A percentile compares a stretch with the other conserved stretches of the same genome.
Conservation (phyloP, 1,140 invertebrate genomes). For the Dufourea novaeangliae region DNA sequence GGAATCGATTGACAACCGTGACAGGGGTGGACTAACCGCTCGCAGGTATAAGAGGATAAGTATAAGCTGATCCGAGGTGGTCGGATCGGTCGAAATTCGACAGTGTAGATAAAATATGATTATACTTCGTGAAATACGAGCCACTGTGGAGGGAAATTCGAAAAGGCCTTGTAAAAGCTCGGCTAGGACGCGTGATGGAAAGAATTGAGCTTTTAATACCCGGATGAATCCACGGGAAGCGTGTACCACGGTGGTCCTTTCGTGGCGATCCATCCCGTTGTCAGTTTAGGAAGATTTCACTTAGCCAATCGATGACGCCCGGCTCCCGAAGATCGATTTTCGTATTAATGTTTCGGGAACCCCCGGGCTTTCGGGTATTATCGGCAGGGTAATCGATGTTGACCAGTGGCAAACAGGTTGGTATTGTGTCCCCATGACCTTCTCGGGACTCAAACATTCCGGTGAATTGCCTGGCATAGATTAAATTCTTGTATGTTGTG, state of each 20-base stretch:
- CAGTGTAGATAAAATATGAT: conserved; percentile 55
- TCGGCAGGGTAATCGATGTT: conserved; percentile 60
- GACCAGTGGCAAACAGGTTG: conserved; percentile 59
- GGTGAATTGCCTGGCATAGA: not conserved
- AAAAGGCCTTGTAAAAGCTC: not conserved
- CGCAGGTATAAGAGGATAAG: conserved; percentile 37
- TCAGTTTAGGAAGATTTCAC: conserved; percentile 41
- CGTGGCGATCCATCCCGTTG: conserved; percentile 16
- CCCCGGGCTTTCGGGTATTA: conserved; percentile 32
- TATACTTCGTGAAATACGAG: conserved; percentile 41
- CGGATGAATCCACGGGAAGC: conserved; percentile 27
- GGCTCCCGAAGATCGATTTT: conserved; percentile 38
- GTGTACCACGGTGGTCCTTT: not conserved
- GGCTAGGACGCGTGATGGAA: not conserved
- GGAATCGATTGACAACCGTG: conserved; percentile 42
- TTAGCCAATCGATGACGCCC: conserved; percentile 20
- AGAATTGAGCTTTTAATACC: conserved; percentile 46
- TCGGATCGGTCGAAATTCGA: conserved; percentile 46
- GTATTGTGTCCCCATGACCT: conserved; percentile 36
- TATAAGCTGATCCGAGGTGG: conserved; percentile 38
- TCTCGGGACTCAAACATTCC: conserved; percentile 37
- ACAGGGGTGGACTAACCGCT: not conserved
- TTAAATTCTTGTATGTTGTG: conserved; percentile 15
- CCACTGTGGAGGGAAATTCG: not conserved
- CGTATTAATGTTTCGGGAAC: not conserved